phyloP scores from a whole-genome alignment of 2,888 invertebrate species.

The Cactoblastis cactorum region DNA sequence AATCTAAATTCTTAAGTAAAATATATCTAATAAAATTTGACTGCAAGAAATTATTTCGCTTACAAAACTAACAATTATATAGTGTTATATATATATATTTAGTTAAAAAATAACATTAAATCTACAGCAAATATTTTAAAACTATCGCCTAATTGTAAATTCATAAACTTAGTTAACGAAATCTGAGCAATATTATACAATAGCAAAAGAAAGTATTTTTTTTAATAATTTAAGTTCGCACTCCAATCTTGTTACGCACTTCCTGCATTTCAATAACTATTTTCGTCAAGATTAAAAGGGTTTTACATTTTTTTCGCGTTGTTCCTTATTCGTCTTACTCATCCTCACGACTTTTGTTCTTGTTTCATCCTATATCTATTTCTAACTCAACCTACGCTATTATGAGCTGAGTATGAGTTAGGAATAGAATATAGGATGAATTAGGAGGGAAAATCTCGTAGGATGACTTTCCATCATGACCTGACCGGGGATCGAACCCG shows the following conservation, averaged over 20 bases:
- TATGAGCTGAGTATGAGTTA: too few relatives aligned
- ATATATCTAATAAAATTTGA: background rate
- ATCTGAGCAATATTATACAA: background rate
- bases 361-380: too few relatives aligned
- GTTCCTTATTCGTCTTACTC: too few relatives aligned
- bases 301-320: too few relatives aligned
- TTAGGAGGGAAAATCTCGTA: too few relatives aligned
- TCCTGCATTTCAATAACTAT: background rate
- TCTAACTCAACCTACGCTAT: too few relatives aligned
- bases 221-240: background rate
- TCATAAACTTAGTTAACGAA: background rate
- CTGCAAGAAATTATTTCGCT: conserved; percentile 11
- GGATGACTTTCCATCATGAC: too few relatives aligned
- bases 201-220: background rate
- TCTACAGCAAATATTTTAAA: background rate
- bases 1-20: conserved; percentile 23
- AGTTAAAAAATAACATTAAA: background rate
- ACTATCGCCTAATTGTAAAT: background rate
- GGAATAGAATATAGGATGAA: too few relatives aligned
- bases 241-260: background rate
- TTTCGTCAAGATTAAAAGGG: background rate
- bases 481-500: too few relatives aligned
- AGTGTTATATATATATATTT: background rate
- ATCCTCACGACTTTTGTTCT: too few relatives aligned
- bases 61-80: background rate